Conservation (phyloP, 1,140 invertebrate genomes). For the Zaprionus capensis region DNA sequence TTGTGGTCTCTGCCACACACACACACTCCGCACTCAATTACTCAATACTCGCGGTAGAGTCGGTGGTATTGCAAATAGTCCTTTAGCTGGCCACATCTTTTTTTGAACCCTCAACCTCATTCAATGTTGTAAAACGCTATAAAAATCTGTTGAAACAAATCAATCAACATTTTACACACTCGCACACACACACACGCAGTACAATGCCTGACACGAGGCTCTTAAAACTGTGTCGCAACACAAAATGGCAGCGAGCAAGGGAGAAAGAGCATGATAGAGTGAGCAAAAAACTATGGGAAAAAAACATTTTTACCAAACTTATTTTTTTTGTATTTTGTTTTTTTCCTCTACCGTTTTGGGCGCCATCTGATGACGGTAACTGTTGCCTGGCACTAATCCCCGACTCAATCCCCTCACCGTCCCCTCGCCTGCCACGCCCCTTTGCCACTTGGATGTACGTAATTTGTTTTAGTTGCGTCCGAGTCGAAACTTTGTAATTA, state of each 20-base stretch:
- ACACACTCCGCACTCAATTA: background rate
- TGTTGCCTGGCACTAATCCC: constrained; percentile 9
- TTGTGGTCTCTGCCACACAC: background rate
- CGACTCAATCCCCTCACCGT: background rate
- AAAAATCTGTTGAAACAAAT: constrained; percentile 28
- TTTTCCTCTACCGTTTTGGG: background rate
- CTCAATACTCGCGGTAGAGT: background rate
- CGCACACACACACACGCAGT: background rate
- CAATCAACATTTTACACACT: constrained; percentile 19
- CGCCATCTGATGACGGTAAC: constrained; percentile 23
- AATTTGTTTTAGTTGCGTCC: constrained; percentile 53
- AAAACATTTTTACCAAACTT: constrained; percentile 41
- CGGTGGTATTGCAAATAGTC: background rate
- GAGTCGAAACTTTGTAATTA: constrained; percentile 55
- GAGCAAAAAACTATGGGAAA: constrained; percentile 20
- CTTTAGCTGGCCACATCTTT: background rate
- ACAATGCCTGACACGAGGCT: constrained; percentile 1
- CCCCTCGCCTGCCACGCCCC: background rate
- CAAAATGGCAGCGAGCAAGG: background rate
- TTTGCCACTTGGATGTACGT: constrained; percentile 20
- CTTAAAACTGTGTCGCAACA: constrained; percentile 26
- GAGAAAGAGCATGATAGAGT: background rate
- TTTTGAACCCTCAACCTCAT: background rate
- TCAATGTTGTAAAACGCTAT: constrained; percentile 1
- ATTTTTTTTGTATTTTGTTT: constrained; percentile 9